Base-by-base conservation (phyloP, 2,888 invertebrate species). In the Tenthredo distinguenda region DNA sequence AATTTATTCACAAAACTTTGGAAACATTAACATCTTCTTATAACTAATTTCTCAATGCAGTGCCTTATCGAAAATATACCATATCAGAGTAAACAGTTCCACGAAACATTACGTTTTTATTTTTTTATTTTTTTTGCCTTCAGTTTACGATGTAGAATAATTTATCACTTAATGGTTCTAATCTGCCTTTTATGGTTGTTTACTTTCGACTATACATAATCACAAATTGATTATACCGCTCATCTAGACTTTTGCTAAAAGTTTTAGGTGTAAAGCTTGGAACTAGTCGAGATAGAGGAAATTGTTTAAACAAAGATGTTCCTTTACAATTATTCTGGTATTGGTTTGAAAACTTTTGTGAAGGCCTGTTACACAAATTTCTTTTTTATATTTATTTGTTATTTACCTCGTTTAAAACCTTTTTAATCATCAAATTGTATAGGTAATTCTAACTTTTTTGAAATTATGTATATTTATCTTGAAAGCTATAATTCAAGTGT, bases 21-120 rank as follows among this genome's bases (percentile, higher is more conserved):
- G 12, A 81, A 7, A 81, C 21, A 62, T 81, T 62, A 62, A 58
- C 58, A 81, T 58, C 34, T 58, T 40, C 21, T 18, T 62, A 37
- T 21, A 62, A 62, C 81, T 62, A 62, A 81, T 81, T 81, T 62
- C 1, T 40, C 18, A 50, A 50, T n/a, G 31, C 76, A 77, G 76
- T 50, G 76, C 76, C 76, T 77, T 55, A 15, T 77, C 76, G 9
- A 77, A 77, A 77, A 50, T 50, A 50, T 47, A 26, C 76, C 50
- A 10, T 50, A 77, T 77, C 76, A 77, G 76, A 77, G 40, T 77
- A 50, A 77, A 50, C 47, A 31, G 7, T 77, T 77, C 76, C 7
- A 26, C 12, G n/a, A 77, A 77, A 77, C 34, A 77, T 77, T 50
- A 31, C 26, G 1, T 15, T 34, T 34, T 18, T 31, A n/a, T 68